Evolutionary conservation across 2,113 vertebrate species (phyloP).

Genomic region (Marcusenius ussheri): DNA sequence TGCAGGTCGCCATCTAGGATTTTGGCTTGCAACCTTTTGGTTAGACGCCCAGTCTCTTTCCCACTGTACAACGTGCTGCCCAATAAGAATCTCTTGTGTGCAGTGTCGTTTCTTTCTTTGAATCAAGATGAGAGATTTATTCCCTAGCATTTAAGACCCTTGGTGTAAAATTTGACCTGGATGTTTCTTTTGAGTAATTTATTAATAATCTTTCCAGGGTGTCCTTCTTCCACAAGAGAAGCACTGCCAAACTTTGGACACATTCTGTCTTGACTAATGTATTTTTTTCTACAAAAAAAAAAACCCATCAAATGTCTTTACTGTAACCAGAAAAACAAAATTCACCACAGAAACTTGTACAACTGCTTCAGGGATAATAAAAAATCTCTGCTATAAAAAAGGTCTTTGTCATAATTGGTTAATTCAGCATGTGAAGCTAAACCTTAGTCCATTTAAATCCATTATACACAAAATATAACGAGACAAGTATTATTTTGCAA

Average conservation of each 20-base stretch:
- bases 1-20: neutral
- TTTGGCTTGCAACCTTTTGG: neutral
- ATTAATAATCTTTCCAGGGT: constrained; percentile 14
- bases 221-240: neutral
- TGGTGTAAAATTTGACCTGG: constrained; percentile 11
- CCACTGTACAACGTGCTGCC: neutral
- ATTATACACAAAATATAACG: neutral
- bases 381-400: neutral
- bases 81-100: neutral
- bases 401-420: neutral
- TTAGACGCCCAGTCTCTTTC: neutral
- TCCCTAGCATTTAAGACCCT: constrained; percentile 8
- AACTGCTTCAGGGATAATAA: neutral
- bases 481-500: neutral
- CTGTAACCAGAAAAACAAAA: neutral
- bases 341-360: neutral
- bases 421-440: neutral
- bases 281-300: neutral
- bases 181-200: constrained; percentile 11
- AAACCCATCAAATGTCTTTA: neutral
- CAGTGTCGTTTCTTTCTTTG: constrained; percentile 1
- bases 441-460: neutral
- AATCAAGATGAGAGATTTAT: constrained; percentile 15
- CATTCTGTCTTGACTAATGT: constrained; percentile 7
- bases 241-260: neutral